phyloP scores from a whole-genome alignment of 1,140 invertebrate species.

The Octopus sinensis region DNA sequence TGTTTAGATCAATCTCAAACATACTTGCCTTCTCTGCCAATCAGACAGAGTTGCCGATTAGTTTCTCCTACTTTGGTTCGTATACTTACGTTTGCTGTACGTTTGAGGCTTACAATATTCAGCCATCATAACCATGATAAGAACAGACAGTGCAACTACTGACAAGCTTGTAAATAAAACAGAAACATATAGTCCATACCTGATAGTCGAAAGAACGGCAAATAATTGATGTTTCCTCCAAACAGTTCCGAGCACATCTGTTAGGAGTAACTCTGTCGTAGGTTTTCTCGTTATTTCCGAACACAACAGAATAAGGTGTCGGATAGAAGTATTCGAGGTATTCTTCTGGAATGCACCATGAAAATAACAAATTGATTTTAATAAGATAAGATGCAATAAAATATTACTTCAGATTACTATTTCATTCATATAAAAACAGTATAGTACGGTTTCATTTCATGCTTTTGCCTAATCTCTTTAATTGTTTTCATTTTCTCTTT shows the following conservation, averaged over 20 bases:
- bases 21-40: too few relatives aligned
- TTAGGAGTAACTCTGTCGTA: slow-evolving; percentile 42
- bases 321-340: slow-evolving; percentile 47
- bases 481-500: too few relatives aligned
- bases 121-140: background rate
- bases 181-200: slow-evolving; percentile 28
- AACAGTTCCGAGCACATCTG: slow-evolving; percentile 47
- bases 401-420: too few relatives aligned
- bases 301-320: slow-evolving; percentile 46
- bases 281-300: slow-evolving; percentile 47
- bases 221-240: slow-evolving; percentile 48
- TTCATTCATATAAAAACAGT: too few relatives aligned
- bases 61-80: background rate
- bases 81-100: background rate
- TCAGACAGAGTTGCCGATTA: background rate
- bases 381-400: too few relatives aligned
- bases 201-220: slow-evolving; percentile 55
- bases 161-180: background rate
- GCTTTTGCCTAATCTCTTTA: too few relatives aligned
- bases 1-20: too few relatives aligned
- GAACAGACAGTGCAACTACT: too few relatives aligned
- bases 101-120: background rate
- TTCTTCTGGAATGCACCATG: slow-evolving; percentile 33
- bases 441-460: too few relatives aligned
- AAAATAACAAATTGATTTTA: too few relatives aligned